Evolutionary conservation across 2,113 vertebrate genomes (phyloP), one percentile per base, ranked within the genome.

Genomic region (Sorex araneus): DNA sequence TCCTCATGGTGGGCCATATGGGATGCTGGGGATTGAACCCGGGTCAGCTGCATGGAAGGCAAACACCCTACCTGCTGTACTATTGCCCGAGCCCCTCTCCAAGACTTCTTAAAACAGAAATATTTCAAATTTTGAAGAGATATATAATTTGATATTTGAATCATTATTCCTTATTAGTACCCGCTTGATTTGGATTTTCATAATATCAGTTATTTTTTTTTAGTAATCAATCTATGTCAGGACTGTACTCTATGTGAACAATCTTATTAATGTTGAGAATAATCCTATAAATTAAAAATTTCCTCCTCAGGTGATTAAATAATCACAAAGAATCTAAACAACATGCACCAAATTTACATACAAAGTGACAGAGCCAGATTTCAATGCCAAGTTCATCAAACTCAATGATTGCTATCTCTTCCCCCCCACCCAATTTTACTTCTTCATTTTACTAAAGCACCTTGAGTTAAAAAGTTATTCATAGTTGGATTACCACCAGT

Each of bases 331-430:
- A 91, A 5, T 78, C 43, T 78, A 94, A 92, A 27, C 1, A 43
- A 0, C 11, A 84, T 40, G 34, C 2, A 11, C 19, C 36, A 76
- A 92, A 91, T 73, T 90, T 87, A 84, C 10, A 63, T 45, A 64
- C 79, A 76, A 40, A 89, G 7, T 66, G 15, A 12, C n/a, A 76
- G 34, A 89, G 30, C 6, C 36, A 84, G 34, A 57, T 69, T 91
- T 64, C 54, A 10, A 82, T 94, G 64, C 16, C 71, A 92, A 34
- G 2, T 83, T 47, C 43, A 43, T 86, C 66, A 91, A 71, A 67
- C 15, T 75, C 21, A 66, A 60, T 60, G 8, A 60, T 60, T 60
- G 19, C 18, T 19, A 60, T 60, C 57, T 21, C 18, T 10, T 50
- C 47, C 5, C 47, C 47, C 47, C 9, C 47, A 2, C 47, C 9